Evolutionary conservation across 2,888 invertebrate species (phyloP), one percentile per base, ranked within the genome.

Genomic region (Anoplius nigerrimus): DNA sequence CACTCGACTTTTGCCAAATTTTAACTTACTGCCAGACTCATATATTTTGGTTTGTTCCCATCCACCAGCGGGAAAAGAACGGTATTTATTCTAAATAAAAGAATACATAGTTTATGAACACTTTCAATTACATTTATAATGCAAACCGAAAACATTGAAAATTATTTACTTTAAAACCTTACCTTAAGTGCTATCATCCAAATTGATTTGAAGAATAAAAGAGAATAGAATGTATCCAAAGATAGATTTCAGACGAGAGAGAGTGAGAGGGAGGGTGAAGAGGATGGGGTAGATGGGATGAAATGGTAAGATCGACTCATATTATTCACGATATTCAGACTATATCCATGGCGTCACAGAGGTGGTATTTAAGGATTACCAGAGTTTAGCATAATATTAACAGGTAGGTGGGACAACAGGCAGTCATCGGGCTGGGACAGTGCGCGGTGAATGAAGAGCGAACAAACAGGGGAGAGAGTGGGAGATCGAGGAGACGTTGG

Each of bases 301-400:
- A 34, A 34, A 34, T 34, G 34, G 34, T 34, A 34, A 34, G 11
- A 34, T 34, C 11, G 34, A 34, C 34, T 54, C 68, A 66, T 69
- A 79, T 79, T 73, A 75, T 74, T 76, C 81, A 68, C 76, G 78
- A 78, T 76, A 80, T 77, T 78, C 78, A 74, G 71, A 80, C 78
- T 74, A 79, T 84, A 82, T 79, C 80, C 73, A 73, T 61, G 71
- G 61, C 54, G 64, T 63, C 60, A 52, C 20, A 21, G 71, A 66
- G 78, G 68, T 75, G 75, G 84, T 79, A 84, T 87, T 86, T 82
- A 83, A 86, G 86, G 87, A 86, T 87, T 87, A 87, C 79, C 69
- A 66, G 80, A 86, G 84, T 87, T 87, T 86, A 86, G 85, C 84
- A 86, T 84, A 85, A 86, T 86, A 87, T 87, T 84, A 85, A 75